Evolutionary conservation across 2,888 invertebrate genomes (phyloP), one percentile per base, ranked within the genome.

Genomic region (Mactromeris polynyma): DNA sequence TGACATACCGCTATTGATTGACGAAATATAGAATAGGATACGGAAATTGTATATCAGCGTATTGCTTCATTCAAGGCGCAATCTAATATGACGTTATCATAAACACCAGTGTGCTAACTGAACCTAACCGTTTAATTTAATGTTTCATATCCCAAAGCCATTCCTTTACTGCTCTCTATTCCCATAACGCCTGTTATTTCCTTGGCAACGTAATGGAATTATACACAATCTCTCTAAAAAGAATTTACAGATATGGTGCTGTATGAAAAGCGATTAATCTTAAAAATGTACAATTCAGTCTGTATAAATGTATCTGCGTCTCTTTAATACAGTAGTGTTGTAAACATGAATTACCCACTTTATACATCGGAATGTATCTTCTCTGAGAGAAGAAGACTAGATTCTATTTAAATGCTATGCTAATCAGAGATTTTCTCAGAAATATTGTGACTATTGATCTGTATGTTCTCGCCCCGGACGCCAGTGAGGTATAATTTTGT

Each of bases 391-490:
- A 17, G 73, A 73, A 73, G 33, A 73, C 73, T 36, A 73, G 36
- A 36, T 73, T 73, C 73, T 73, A 36, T 73, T 73, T 73, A 73
- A 73, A 73, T 73, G 31, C 33, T 73, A 73, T 73, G 73, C 33
- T 36, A 73, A 73, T 73, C 73, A 73, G 33, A 73, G 73, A 73
- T 19, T 73, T 36, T 73, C 73, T 73, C 36, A 73, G 73, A 73
- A 83, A 73, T 58, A 83, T 40, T 21, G 42, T 42, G 42, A 69
- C 17, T 83, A 83, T 83, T 73, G 83, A 83, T 83, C 73, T 69
- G 46, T 19, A 31, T 64, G 83, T 83, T 69, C 33, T 73, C 46
- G 64, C 42, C 38, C 40, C 42, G 83, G 83, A 83, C 83, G 46
- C 46, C 31, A 46, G 83, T 46, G 36, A 33, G 42, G 83, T 36